Conservation (phyloP, 2,113 vertebrate genomes). For the Daboia siamensis region DNA sequence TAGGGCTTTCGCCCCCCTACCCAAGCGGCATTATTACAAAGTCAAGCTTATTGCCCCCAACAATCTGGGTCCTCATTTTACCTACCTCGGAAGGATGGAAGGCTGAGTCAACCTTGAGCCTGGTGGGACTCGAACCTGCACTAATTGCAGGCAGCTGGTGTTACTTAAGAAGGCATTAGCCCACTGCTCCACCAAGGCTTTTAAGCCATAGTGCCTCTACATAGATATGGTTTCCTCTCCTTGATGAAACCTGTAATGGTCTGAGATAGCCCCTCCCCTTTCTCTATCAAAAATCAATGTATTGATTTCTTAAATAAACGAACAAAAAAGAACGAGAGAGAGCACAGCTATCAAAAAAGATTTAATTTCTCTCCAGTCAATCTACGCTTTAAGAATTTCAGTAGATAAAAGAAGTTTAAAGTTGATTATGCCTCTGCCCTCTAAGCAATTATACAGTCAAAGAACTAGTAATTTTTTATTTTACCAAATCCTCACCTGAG, state of each 20-base stretch:
- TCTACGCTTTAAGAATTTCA: not conserved
- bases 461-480: not conserved
- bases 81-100: too few relatives aligned
- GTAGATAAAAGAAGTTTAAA: not conserved
- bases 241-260: not conserved
- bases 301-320: not conserved
- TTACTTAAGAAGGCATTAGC: too few relatives aligned
- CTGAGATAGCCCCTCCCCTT: not conserved
- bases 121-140: too few relatives aligned
- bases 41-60: too few relatives aligned
- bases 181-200: too few relatives aligned
- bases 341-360: not conserved
- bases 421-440: not conserved
- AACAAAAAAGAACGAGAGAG: not conserved
- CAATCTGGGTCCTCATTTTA: too few relatives aligned
- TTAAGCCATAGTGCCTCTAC: not conserved
- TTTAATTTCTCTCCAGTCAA: not conserved
- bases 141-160: too few relatives aligned
- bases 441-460: not conserved
- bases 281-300: not conserved
- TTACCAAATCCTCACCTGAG: not conserved
- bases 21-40: too few relatives aligned
- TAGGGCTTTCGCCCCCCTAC: too few relatives aligned
- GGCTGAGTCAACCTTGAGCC: too few relatives aligned
- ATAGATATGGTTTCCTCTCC: constrained; percentile 9